A percentile compares a stretch with the other conserved stretches of the same genome.
Conservation (phyloP, 2,888 invertebrate species). For the Orthosia incerta region DNA sequence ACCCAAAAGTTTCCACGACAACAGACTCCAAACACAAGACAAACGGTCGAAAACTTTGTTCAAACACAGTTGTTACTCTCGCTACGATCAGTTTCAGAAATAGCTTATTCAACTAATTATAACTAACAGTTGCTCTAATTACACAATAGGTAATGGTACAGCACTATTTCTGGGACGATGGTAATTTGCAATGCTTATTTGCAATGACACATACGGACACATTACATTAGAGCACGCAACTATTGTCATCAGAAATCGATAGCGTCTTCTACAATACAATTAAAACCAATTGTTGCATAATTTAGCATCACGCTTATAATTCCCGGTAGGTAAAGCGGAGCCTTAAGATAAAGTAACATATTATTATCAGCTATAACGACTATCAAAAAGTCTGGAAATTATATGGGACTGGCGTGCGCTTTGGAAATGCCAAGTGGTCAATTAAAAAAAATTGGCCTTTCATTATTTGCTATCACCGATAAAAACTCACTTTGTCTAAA, state of each 20-base stretch:
- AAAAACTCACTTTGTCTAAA: too few species aligned
- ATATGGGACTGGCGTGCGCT: too few species aligned
- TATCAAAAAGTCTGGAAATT: too few species aligned
- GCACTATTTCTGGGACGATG: conserved; percentile 7
- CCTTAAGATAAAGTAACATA: too few species aligned
- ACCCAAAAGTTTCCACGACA: conserved; percentile 28
- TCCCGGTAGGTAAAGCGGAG: neutral
- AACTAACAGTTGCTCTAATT: conserved; percentile 36
- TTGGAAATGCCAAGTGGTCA: too few species aligned
- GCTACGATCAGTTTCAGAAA: conserved; percentile 22
- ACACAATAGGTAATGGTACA: conserved; percentile 28
- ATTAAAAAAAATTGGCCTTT: too few species aligned
- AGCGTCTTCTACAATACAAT: conserved; percentile 11
- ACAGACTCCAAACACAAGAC: conserved; percentile 16
- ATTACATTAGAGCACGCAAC: neutral
- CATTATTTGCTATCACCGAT: too few species aligned
- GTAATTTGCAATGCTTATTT: conserved; percentile 46
- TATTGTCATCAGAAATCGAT: conserved; percentile 25
- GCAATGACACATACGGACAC: conserved; percentile 16
- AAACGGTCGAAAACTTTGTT: conserved; percentile 29
- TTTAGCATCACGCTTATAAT: neutral
- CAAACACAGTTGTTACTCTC: conserved; percentile 32
- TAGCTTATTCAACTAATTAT: conserved; percentile 37
- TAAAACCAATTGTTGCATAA: neutral
- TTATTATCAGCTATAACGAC: too few species aligned